These are phyloP conservation scores for Macrotis lagotis DNA, from an alignment of 2,113 vertebrate species.

Conservation along the genomic window DNA sequence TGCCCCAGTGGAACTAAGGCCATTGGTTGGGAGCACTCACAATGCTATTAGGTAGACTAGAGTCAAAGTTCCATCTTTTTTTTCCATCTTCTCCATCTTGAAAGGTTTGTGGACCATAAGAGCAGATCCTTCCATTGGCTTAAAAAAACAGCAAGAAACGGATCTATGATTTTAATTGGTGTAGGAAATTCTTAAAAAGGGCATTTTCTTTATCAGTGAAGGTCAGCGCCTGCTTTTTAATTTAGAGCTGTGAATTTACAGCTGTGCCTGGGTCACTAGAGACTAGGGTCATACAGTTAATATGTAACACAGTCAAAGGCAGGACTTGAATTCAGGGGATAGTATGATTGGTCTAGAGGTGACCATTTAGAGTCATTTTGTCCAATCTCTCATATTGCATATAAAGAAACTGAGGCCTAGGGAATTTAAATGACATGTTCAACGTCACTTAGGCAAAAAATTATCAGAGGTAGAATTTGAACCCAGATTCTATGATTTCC, in stretches of 20 bases:
- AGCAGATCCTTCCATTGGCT: constrained; percentile 26
- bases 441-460: not conserved
- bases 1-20: not conserved
- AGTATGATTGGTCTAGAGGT: not conserved
- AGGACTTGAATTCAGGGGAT: not conserved
- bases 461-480: not conserved
- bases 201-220: not conserved
- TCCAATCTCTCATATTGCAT: not conserved
- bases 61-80: constrained; percentile 23
- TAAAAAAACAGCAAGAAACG: not conserved
- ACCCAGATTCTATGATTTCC: not conserved
- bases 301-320: not conserved
- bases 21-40: not conserved
- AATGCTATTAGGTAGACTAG: not conserved
- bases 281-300: not conserved
- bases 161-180: not conserved
- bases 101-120: not conserved
- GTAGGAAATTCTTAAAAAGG: not conserved
- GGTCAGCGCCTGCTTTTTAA: not conserved
- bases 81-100: constrained; percentile 22
- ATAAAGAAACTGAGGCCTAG: not conserved
- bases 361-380: not conserved
- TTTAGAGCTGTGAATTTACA: no score
- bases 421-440: not conserved
- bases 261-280: not conserved